phyloP scores from a whole-genome alignment of 2,113 vertebrate genomes.

The Laticauda colubrina region DNA sequence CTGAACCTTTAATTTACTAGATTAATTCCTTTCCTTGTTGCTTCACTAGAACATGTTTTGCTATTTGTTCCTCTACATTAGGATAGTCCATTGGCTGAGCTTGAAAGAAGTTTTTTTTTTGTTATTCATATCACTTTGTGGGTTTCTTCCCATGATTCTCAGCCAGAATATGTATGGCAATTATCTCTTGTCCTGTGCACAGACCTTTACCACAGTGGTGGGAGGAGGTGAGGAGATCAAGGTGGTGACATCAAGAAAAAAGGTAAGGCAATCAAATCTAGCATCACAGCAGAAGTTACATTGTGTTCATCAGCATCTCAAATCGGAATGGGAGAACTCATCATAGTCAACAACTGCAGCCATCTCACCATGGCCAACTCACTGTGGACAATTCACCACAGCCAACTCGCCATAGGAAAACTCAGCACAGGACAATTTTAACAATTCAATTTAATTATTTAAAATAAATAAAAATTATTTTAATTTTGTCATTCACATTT shows the following conservation, averaged over 20 bases:
- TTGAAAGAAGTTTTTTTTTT: not conserved
- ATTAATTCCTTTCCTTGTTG: not conserved
- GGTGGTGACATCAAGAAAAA: no score
- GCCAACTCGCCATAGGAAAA: no score
- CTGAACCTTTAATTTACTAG: not conserved
- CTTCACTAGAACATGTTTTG: rapidly evolving
- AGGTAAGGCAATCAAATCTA: not conserved
- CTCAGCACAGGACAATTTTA: no score
- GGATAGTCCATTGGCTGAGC: not conserved
- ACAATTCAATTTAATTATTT: no score
- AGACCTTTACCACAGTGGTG: not conserved
- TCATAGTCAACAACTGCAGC: no score
- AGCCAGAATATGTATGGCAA: not conserved
- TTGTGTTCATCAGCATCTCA: not conserved
- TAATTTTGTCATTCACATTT: no score
- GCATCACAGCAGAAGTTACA: not conserved
- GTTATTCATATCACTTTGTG: not conserved
- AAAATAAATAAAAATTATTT: no score
- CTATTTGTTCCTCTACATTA: not conserved
- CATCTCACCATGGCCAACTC: no score
- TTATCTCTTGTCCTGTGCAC: not conserved
- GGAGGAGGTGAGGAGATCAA: not conserved
- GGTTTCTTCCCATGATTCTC: not conserved
- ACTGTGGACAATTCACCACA: no score
- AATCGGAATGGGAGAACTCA: no score